Base-by-base conservation (phyloP, 2,888 invertebrate genomes). In the Eupithecia tripunctaria region DNA sequence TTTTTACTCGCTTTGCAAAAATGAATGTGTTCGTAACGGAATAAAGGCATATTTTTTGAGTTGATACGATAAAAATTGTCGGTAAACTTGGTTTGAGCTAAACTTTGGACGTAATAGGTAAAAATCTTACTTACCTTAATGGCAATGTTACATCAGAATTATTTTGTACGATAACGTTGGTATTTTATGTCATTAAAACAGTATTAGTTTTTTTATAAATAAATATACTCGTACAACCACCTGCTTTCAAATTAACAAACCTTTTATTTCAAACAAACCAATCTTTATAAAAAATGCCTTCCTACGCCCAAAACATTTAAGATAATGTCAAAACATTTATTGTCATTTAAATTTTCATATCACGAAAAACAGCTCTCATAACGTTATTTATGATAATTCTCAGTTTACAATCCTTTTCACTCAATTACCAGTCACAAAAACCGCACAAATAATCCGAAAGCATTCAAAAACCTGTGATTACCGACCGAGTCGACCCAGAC, bases 381-480 rank as follows among this genome's bases (percentile, higher is more conserved):
- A 65, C 63, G 38, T 51, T 10, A 68, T 71, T 63, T 64, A 56
- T 36, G 56, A 72, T 67, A 71, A 72, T 67, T 63, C 56, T n/a
- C 65, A 36, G 66, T 64, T 67, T 43, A 71, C 71, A 70, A 75
- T 75, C 73, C 75, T 74, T 77, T 75, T 77, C 72, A 70, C 70
- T 38, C 75, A 75, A 75, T 75, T 75, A 71, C 70, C 62, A 75
- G 71, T 65, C 72, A 79, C 76, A 78, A 78, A 79, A 79, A 78
- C 75, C 73, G 72, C 69, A 77, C 75, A 80, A 71, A 69, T 75
- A 77, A 80, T 78, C 72, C 75, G 67, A 77, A 78, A 79, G 82
- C 82, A 82, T 86, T 83, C 78, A 83, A 84, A 85, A 85, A 80
- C 82, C 85, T 84, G 84, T 88, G 88, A 91, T 91, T 87, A 88